Base-by-base conservation (phyloP, 2,797 vertebrate genomes). In the Apodemus agrarius region DNA sequence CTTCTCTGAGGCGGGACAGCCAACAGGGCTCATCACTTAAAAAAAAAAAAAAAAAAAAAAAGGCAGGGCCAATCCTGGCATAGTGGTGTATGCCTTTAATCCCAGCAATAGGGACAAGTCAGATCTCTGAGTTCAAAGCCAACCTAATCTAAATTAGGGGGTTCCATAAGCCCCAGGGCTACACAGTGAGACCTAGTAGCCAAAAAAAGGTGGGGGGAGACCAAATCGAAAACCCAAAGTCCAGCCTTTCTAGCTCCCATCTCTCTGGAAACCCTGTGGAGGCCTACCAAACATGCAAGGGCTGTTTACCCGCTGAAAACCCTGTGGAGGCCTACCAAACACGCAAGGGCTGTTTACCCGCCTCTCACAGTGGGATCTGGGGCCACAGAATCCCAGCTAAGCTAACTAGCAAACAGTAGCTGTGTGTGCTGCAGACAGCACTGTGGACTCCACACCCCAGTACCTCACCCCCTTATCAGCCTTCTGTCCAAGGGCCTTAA, bases 401-500 rank as follows among this genome's bases (percentile, higher is more conserved):
- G 59, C 40, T 61, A 89, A 37, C 54, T 75, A 76, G 69, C 46
- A 75, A 67, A 90, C 22, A 85, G 82, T 4, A 4, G 29, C 43
- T 57, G 11, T 21, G 21, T 92, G 54, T 4, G 40, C 63, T 59
- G 7, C 11, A 31, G 54, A 46, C 2, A 69, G n/a, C 13, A 88
- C 22, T 74, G n/a, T 37, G 13, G 4, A 3, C 29, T 16, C 72
- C 34, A 46, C 4, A 5, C 6, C 43, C 67, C 4, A 52, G 43
- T 0, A 67, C 95, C 98, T 96, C 96, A 99, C 99, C 99, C 99
- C 98, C 96, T 96, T 94, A 22, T 97, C 7, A 5, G 98, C 94
- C 79, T 98, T 98, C 78, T 98, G 98, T 74, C 98, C 98, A 16
- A 99, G 98, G 0, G 98, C 98, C 93, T 99, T 98, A 88, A 98